Base-by-base conservation (phyloP, 1,140 invertebrate species). In the Macrostomum lignano region DNA sequence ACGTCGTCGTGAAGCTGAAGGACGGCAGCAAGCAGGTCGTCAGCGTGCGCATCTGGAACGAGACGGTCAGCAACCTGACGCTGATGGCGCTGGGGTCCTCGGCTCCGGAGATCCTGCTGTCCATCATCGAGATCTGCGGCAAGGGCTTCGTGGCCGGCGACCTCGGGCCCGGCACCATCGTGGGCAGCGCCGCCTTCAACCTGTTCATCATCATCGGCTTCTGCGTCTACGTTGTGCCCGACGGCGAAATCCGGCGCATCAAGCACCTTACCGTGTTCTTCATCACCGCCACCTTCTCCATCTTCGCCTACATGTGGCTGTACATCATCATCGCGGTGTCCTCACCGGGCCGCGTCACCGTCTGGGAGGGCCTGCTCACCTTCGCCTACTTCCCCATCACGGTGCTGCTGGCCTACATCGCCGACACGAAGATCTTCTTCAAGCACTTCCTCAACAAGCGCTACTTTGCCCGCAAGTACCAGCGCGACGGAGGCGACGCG, bases 241-340 rank as follows among this genome's bases (percentile, higher is more conserved):
- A 69, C 36, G 75, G 72, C 10, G 78, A 93, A 57, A 67, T 71
- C 10, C 61, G 86, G 1, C 73, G 75, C 48, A 93, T 96, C 36
- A 93, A 93, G 52, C 86, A 96, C 61, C 61, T 96, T 33, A 63
- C 82, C 15, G 88, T 98, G 17, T 98, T 96, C 57, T 75, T 91
- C 47, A 77, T 98, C 13, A 98, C 88, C 0, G 82, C 86, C 7
- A 70, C 73, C 2, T 94, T 84, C 78, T 91, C 82, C 35, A 67
- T 98, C 17, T 93, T 96, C 51, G 88, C 88, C 9, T 98, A 98
- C 52, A 69, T 98, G n/a, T 98, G 88, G 88, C 61, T 98, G 3
- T 94, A 91, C 54, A 48, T 86, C n/a, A 96, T 96, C 43, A 63
- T 98, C 6, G 71, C 74, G 3, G 67, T 79, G 4, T 70, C 73